phyloP scores from a whole-genome alignment of 2,113 vertebrate species.

The Chascanopsetta lugubris region DNA sequence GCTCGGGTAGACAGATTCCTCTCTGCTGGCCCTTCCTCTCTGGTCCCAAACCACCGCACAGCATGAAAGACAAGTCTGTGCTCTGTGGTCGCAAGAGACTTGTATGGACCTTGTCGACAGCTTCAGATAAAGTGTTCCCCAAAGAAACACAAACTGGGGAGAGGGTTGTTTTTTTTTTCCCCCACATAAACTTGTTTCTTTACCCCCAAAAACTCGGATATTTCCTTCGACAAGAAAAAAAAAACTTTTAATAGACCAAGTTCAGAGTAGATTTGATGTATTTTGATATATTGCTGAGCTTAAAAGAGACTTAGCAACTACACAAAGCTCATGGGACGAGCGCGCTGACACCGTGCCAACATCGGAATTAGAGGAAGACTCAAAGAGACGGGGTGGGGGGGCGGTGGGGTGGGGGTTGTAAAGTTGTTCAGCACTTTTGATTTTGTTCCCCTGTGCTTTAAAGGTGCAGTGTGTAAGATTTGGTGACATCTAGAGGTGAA shows the following conservation, averaged over 20 bases:
- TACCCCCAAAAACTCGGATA: constrained; percentile 47
- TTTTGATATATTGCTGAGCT: constrained; percentile 37
- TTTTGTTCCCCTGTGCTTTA: too few species aligned
- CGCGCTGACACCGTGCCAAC: constrained; percentile 21
- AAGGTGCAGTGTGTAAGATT: too few species aligned
- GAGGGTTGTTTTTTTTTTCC: constrained; percentile 37
- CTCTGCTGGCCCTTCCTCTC: constrained; percentile 70
- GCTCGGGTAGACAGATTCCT: constrained; percentile 63
- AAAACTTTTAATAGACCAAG: constrained; percentile 68
- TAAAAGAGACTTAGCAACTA: constrained; percentile 69
- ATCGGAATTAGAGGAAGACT: constrained; percentile 29
- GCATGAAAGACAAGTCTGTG: constrained; percentile 76
- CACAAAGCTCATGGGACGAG: constrained; percentile 45
- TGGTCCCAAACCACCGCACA: constrained; percentile 71
- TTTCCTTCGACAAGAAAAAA: constrained; percentile 47
- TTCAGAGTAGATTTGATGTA: constrained; percentile 63
- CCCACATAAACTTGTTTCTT: constrained; percentile 47
- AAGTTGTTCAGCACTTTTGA: constrained; percentile 41
- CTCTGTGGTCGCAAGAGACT: constrained; percentile 70
- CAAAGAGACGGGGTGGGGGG: not conserved
- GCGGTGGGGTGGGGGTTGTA: constrained; percentile 29
- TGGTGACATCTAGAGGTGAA: too few species aligned
- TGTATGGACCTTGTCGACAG: constrained; percentile 76
- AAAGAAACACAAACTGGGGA: constrained; percentile 69
- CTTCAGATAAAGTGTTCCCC: constrained; percentile 77